phyloP scores from a whole-genome alignment of 2,888 invertebrate genomes.

The Lithophane ornitopus region DNA sequence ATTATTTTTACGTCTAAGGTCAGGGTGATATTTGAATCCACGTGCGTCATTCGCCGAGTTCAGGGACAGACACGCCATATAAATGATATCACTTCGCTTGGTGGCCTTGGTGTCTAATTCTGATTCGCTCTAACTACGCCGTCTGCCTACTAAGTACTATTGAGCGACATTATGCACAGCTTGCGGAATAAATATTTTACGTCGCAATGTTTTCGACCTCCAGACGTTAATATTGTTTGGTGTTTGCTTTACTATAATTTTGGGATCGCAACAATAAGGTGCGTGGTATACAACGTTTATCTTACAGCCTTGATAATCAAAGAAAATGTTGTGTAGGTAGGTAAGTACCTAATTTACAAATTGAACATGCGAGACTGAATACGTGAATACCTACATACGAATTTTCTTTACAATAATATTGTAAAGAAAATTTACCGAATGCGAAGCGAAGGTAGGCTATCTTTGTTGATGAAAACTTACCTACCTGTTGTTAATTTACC shows the following conservation, averaged over 20 bases:
- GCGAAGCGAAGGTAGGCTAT: not conserved
- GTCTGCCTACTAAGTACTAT: slow-evolving; percentile 84
- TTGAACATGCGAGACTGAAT: slow-evolving; percentile 7
- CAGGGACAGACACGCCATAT: slow-evolving; percentile 87
- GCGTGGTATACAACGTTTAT: slow-evolving; percentile 9
- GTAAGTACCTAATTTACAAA: slow-evolving; percentile 4
- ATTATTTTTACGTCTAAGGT: slow-evolving; percentile 86
- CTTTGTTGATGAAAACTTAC: not conserved
- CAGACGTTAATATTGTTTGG: slow-evolving; percentile 46
- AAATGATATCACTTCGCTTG: slow-evolving; percentile 87
- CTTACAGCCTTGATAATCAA: slow-evolving; percentile 11
- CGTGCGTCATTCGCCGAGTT: slow-evolving; percentile 88
- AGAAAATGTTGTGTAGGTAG: not conserved
- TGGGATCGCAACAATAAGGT: slow-evolving; percentile 9
- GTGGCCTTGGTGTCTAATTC: slow-evolving; percentile 88
- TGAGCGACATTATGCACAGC: slow-evolving; percentile 63
- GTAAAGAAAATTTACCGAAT: not conserved
- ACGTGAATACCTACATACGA: not conserved
- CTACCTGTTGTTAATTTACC: slow-evolving; percentile 3
- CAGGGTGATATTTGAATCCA: slow-evolving; percentile 86
- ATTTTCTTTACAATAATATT: not conserved
- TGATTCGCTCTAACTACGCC: slow-evolving; percentile 86
- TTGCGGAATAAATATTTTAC: slow-evolving; percentile 64
- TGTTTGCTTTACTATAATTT: slow-evolving; percentile 37
- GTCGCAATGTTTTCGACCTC: slow-evolving; percentile 62